A percentile compares a stretch with the other conserved stretches of the same genome.
These are phyloP conservation scores for Micrastur ruficollis DNA, from an alignment of 2,797 vertebrate species.

Conservation along the genomic window DNA sequence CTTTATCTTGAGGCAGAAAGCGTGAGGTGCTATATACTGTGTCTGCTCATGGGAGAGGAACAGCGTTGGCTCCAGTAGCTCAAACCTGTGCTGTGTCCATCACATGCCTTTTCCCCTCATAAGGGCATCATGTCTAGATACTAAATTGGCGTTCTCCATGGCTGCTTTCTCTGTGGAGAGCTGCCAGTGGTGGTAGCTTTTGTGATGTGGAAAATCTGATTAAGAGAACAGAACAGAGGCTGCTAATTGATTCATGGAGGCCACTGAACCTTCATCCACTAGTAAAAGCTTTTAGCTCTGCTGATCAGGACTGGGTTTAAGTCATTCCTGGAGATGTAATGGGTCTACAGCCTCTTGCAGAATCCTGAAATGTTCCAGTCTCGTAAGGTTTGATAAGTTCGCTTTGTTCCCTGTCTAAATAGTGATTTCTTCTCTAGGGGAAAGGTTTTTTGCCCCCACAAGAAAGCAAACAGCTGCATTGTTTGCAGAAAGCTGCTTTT, in stretches of 20 bases:
- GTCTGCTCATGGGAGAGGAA: not conserved
- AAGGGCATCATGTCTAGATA: not conserved
- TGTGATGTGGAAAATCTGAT: not conserved
- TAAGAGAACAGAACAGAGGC: not conserved
- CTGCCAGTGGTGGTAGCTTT: not conserved
- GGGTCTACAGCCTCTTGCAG: not conserved
- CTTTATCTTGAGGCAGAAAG: not conserved
- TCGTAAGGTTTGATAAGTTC: not conserved
- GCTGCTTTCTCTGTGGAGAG: not conserved
- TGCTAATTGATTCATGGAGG: not conserved
- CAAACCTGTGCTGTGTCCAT: not conserved
- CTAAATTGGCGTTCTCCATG: not conserved
- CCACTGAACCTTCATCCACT: not conserved
- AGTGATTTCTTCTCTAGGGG: conserved; percentile 39
- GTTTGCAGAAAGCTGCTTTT: conserved; percentile 69
- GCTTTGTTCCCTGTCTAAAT: conserved; percentile 13
- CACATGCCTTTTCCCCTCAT: not conserved
- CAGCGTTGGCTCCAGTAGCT: not conserved
- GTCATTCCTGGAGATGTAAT: not conserved
- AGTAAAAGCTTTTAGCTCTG: not conserved
- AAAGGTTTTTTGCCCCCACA: conserved; percentile 25
- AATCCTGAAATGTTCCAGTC: not conserved
- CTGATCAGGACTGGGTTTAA: not conserved
- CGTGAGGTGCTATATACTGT: not conserved
- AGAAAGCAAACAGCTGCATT: conserved; percentile 66